Conservation (phyloP, 2,797 vertebrate genomes). For the Alexandromys oeconomus region DNA sequence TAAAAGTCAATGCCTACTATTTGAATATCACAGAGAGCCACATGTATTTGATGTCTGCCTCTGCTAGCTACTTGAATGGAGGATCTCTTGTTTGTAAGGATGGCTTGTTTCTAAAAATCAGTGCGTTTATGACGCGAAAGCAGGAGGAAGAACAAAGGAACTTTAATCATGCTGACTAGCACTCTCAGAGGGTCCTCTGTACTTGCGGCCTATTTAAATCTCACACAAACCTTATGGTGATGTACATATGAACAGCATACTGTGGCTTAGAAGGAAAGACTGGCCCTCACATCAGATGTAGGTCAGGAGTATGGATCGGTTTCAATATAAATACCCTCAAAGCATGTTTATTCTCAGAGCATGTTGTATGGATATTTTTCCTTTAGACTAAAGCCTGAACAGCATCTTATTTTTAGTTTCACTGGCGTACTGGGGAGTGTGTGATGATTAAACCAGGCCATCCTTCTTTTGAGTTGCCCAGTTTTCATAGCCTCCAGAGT, state of each 20-base stretch:
- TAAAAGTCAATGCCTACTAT: not conserved
- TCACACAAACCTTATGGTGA: not conserved
- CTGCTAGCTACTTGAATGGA: not conserved
- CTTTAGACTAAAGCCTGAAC: not conserved
- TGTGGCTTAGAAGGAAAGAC: not conserved
- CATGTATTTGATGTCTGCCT: not conserved
- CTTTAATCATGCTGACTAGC: not conserved
- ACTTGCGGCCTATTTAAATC: not conserved
- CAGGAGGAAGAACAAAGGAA: not conserved
- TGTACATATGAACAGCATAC: not conserved
- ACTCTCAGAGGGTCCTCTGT: not conserved
- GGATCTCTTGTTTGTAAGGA: not conserved
- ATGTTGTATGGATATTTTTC: not conserved
- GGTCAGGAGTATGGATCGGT: not conserved
- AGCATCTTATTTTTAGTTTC: conserved; percentile 33
- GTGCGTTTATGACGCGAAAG: not conserved
- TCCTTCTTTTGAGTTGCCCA: not conserved
- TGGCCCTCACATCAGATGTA: conserved; percentile 14
- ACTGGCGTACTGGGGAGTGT: not conserved
- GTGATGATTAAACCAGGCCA: not conserved
- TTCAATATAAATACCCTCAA: not conserved
- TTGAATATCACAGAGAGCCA: not conserved
- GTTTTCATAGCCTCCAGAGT: not conserved
- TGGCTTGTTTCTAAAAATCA: conserved; percentile 16
- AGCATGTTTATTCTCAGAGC: conserved; percentile 38